These are phyloP conservation scores for Lichenostomus cassidix DNA, from an alignment of 2,113 vertebrate species.

Conservation along the genomic window DNA sequence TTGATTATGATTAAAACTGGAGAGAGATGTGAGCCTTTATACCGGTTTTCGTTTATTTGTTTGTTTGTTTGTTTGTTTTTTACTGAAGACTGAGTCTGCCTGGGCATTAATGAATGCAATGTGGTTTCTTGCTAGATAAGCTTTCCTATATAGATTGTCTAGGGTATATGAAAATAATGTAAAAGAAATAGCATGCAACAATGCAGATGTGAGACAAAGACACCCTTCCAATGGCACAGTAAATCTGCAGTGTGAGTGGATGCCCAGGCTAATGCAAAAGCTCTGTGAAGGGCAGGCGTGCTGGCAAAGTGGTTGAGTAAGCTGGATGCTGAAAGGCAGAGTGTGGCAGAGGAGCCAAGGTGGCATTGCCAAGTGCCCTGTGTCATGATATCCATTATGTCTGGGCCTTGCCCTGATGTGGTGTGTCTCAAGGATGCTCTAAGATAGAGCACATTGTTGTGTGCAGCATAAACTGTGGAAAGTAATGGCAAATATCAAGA, in stretches of 20 bases:
- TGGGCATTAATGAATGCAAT: background rate
- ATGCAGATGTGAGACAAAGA: background rate
- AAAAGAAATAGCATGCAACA: background rate
- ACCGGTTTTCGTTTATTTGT: background rate
- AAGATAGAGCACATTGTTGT: background rate
- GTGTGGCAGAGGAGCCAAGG: background rate
- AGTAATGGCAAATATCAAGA: background rate
- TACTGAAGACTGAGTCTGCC: background rate
- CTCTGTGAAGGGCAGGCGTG: background rate
- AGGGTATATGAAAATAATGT: background rate
- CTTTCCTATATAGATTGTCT: background rate
- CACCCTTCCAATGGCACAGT: background rate
- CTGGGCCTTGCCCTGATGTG: background rate
- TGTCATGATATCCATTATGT: rapidly evolving
- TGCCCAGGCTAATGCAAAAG: background rate
- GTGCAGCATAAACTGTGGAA: background rate
- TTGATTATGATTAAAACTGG: background rate
- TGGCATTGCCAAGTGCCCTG: background rate
- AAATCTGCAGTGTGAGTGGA: background rate
- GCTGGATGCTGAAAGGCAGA: background rate
- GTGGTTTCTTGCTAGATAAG: background rate
- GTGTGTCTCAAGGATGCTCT: background rate
- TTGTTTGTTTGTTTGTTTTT: background rate
- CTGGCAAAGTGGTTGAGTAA: background rate
- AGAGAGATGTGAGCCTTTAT: background rate